A percentile compares a stretch with the other conserved stretches of the same genome.
Evolutionary conservation across 2,113 vertebrate genomes (phyloP).

Genomic region (Bufo gargarizans): DNA sequence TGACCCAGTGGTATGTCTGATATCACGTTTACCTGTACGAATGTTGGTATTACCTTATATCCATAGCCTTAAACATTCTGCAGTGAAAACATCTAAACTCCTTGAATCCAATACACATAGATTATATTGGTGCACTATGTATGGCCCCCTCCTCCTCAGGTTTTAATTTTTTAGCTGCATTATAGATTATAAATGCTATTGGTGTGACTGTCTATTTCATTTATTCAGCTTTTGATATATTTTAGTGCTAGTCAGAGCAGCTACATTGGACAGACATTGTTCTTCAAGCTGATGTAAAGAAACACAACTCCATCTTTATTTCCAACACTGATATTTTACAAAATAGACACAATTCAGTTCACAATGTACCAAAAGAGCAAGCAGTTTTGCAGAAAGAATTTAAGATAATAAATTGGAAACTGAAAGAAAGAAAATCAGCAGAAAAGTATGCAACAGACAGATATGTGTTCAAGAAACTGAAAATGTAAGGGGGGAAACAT

Average conservation of each 20-base stretch:
- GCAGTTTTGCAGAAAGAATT: conserved; percentile 17
- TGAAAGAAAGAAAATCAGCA: not conserved
- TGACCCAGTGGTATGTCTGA: too few species aligned
- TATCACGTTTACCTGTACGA: not conserved
- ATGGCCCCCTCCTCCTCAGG: not conserved
- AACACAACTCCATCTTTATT: conserved; percentile 77
- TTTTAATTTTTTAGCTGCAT: not conserved
- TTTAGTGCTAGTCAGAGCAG: not conserved
- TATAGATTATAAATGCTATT: not conserved
- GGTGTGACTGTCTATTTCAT: not conserved
- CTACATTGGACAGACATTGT: not conserved
- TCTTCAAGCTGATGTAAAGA: conserved; percentile 51
- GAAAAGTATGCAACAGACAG: not conserved
- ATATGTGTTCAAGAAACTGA: not conserved
- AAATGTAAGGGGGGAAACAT: not conserved
- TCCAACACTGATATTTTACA: conserved; percentile 74
- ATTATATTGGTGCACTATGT: too few species aligned
- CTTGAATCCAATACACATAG: too few species aligned
- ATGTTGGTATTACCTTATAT: not conserved
- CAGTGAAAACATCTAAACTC: not conserved
- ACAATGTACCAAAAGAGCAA: conserved; percentile 67
- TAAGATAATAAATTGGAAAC: not conserved
- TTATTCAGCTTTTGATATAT: not conserved
- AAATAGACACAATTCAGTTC: conserved; percentile 70
- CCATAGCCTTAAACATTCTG: not conserved